Conservation (phyloP, 2,888 invertebrate genomes). For the Lasioglossum vierecki region DNA sequence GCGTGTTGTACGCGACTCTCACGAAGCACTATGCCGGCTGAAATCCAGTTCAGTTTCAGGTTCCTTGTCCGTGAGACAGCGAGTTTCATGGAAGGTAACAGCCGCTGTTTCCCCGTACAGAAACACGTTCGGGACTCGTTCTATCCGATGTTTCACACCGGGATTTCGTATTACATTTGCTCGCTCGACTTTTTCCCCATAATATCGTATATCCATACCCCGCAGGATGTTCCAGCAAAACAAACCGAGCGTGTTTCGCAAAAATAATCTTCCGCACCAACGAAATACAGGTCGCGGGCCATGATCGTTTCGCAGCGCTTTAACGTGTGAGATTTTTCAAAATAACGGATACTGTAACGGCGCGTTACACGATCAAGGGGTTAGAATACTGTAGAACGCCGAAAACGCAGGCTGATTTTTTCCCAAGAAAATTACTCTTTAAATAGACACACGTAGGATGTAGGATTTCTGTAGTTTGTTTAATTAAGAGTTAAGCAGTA, state of each 20-base stretch:
- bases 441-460: neutral
- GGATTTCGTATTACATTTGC: conserved; percentile 26
- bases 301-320: neutral
- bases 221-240: conserved; percentile 25
- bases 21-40: conserved; percentile 57
- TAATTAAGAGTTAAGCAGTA: neutral
- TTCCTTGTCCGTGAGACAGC: conserved; percentile 56
- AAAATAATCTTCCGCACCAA: conserved; percentile 36
- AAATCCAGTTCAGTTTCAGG: conserved; percentile 66
- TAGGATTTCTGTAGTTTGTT: neutral
- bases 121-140: conserved; percentile 12
- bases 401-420: neutral
- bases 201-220: conserved; percentile 15
- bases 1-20: conserved; percentile 57
- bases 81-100: conserved; percentile 60
- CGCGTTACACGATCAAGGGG: conserved; percentile 14
- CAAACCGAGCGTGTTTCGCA: conserved; percentile 29
- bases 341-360: conserved; percentile 55
- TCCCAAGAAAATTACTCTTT: neutral
- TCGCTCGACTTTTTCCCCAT: conserved; percentile 14
- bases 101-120: conserved; percentile 31
- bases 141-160: conserved; percentile 21
- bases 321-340: conserved; percentile 36
- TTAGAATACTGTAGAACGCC: neutral
- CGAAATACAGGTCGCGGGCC: neutral